Percentiles rank a stretch among this genome's conserved stretches.
These are phyloP conservation scores for Drosophila bunnanda DNA, from an alignment of 2,888 invertebrate species.

Conservation along the genomic window DNA sequence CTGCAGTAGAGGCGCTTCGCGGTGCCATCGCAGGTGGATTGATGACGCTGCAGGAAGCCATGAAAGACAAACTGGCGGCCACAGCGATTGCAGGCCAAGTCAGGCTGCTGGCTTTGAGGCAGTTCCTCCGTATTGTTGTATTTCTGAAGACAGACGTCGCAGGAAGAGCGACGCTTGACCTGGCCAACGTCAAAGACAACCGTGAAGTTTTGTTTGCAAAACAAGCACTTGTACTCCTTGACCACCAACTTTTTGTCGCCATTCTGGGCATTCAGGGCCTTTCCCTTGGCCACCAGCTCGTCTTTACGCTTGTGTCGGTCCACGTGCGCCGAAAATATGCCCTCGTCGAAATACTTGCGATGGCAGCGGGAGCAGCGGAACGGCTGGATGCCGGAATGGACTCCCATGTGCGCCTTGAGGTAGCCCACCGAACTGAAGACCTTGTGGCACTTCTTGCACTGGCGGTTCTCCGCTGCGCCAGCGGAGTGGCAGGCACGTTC, in stretches of 20 bases:
- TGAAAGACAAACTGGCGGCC: slow-evolving; percentile 84
- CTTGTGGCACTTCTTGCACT: slow-evolving; percentile 83
- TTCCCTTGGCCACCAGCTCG: slow-evolving; percentile 80
- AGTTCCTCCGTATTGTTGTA: slow-evolving; percentile 83
- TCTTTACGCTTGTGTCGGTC: slow-evolving; percentile 83
- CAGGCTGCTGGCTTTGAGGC: slow-evolving; percentile 81
- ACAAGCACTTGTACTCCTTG: slow-evolving; percentile 83
- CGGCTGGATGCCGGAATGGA: slow-evolving; percentile 82
- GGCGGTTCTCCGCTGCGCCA: slow-evolving; percentile 79
- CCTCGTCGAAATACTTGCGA: slow-evolving; percentile 82
- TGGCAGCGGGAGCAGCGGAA: slow-evolving; percentile 83
- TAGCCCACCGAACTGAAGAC: slow-evolving; percentile 83
- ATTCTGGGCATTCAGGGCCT: slow-evolving; percentile 69
- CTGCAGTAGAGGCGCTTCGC: slow-evolving; percentile 75
- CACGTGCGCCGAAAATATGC: slow-evolving; percentile 80
- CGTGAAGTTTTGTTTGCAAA: slow-evolving; percentile 81
- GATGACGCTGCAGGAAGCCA: slow-evolving; percentile 83
- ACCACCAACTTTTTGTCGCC: slow-evolving; percentile 82
- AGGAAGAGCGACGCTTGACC: slow-evolving; percentile 84
- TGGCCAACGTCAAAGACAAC: slow-evolving; percentile 83
- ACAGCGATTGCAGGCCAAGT: slow-evolving; percentile 83
- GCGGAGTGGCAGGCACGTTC: slow-evolving; percentile 83
- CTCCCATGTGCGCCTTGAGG: slow-evolving; percentile 83
- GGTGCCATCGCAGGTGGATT: slow-evolving; percentile 83
- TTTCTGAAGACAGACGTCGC: slow-evolving; percentile 83